Base-by-base conservation (phyloP, 2,888 invertebrate species). In the Pseudococcus viburni region DNA sequence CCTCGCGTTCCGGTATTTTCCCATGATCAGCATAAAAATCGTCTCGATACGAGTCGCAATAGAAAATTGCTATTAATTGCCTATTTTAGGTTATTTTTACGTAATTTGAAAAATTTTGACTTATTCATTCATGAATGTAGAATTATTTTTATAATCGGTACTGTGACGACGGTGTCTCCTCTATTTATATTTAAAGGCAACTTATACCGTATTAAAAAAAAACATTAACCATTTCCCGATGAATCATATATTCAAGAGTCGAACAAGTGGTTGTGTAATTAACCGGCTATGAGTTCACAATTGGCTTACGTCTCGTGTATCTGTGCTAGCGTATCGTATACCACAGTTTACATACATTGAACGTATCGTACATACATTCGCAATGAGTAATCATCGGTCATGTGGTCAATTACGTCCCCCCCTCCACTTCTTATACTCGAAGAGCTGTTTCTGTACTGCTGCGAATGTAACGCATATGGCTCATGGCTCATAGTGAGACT, bases 351-450 rank as follows among this genome's bases (percentile, higher is more conserved):
- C 55, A 73, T 17, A 73, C 26, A 33, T 73, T 55, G 17, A 12
- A 33, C 26, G 26, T 33, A 22, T 33, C 64, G 64, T 64, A 64
- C 64, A 64, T 64, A 19, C n/a, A 22, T 64, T 64, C 22, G 9
- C 64, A 22, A 64, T 64, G 64, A 64, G 64, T 64, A 64, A 64
- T 64, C 64, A 64, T 64, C 64, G 64, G 64, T 64, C 73, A 33
- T 73, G 73, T 73, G 73, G 73, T 73, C 73, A 73, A 73, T 73
- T 73, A 73, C 73, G 12, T 33, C 6, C 17, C 64, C 64, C 4
- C 9, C 64, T 9, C 22, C 22, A 64, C 19, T 22, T 22, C 9
- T 64, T 64, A 9, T 22, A 11, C 15, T 64, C 22, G 0, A 19
- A 22, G 9, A 64, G 22, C 3, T 64, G 64, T 64, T 22, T 8